Conservation (phyloP, 2,113 vertebrate genomes). For the Forbesichthys agassizii region DNA sequence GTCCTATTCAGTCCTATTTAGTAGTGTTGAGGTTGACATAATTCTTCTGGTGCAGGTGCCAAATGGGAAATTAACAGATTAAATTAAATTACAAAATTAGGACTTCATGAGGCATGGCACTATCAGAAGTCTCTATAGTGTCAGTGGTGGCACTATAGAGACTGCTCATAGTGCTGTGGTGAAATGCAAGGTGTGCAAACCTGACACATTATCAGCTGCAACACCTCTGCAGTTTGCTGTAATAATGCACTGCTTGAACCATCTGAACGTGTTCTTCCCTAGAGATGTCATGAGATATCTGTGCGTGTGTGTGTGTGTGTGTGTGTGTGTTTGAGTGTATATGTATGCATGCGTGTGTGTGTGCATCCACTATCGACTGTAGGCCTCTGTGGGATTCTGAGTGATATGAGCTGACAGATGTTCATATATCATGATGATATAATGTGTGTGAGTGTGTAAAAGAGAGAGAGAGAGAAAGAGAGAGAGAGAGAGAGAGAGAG, state of each 20-base stretch:
- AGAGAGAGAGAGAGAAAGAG: neutral
- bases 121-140: no score
- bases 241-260: constrained; percentile 9
- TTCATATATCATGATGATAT: constrained; percentile 36
- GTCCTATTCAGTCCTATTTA: no score
- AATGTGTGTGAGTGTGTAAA: constrained; percentile 4
- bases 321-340: constrained; percentile 8
- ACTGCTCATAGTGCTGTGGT: no score
- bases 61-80: no score
- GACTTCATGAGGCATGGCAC: no score
- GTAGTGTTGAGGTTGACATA: no score
- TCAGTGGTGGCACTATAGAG: no score
- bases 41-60: no score
- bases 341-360: neutral
- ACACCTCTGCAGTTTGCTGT: constrained; percentile 7
- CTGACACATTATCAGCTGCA: neutral
- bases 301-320: constrained; percentile 7
- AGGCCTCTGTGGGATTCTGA: constrained; percentile 21
- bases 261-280: constrained; percentile 22
- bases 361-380: constrained; percentile 22
- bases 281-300: constrained; percentile 25
- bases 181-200: no score
- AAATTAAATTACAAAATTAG: no score
- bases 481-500: neutral
- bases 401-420: constrained; percentile 50